phyloP scores from a whole-genome alignment of 2,113 vertebrate species.

The Pelecanus crispus region DNA sequence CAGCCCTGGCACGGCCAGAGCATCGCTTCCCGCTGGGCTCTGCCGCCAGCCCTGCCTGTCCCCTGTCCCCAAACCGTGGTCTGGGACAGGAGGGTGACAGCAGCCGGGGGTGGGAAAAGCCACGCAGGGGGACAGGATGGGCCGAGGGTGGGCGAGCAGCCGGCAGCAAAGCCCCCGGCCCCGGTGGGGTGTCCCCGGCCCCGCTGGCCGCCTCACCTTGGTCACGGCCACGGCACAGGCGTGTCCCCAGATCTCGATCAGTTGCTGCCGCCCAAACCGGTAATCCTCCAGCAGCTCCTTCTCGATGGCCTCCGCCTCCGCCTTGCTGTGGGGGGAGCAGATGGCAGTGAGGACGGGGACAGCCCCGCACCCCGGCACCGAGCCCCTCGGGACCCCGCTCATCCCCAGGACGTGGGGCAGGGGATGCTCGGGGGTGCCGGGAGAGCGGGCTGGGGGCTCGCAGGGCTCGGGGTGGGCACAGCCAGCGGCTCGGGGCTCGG shows the following conservation, averaged over 20 bases:
- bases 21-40: background rate
- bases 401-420: fast-evolving
- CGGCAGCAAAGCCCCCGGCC: background rate
- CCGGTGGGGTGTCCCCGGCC: background rate
- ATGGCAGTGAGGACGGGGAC: background rate
- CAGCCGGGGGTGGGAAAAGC: background rate
- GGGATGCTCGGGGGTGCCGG: fast-evolving
- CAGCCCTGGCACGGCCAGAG: background rate
- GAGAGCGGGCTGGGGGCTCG: fast-evolving
- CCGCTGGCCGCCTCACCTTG: conserved; percentile 75
- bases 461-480: background rate
- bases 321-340: conserved; percentile 68
- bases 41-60: background rate
- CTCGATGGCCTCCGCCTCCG: conserved; percentile 83
- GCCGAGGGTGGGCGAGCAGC: background rate
- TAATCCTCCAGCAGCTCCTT: conserved; percentile 89
- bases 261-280: conserved; percentile 88
- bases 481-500: background rate
- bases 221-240: conserved; percentile 88
- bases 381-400: background rate
- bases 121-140: fast-evolving
- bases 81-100: background rate
- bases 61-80: background rate
- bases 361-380: fast-evolving
- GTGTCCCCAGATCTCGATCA: conserved; percentile 91